phyloP scores from a whole-genome alignment of 2,888 invertebrate species.

The Choristoneura rosaceana region DNA sequence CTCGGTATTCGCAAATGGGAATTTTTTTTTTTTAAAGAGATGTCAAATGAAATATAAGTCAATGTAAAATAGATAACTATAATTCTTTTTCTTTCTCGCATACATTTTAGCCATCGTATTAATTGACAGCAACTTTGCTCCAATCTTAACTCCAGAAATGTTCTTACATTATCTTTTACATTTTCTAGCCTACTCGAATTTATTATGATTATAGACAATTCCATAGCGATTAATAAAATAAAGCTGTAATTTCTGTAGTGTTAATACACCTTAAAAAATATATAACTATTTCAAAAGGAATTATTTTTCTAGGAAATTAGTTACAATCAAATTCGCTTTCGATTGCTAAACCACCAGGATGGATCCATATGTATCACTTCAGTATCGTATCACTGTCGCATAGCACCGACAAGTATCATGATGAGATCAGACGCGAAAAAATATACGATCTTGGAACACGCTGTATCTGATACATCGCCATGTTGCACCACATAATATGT shows the following conservation, averaged over 20 bases:
- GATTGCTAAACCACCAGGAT: no score
- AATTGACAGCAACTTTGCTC: conserved; percentile 10
- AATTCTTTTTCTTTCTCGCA: neutral
- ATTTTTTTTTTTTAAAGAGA: neutral
- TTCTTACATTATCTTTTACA: conserved; percentile 14
- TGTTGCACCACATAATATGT: no score
- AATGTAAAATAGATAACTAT: neutral
- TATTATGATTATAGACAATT: conserved; percentile 5
- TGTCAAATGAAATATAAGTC: neutral
- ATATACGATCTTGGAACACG: no score
- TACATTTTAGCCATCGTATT: conserved; percentile 1
- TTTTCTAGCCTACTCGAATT: neutral
- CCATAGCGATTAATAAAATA: conserved; percentile 1
- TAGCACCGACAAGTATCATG: no score
- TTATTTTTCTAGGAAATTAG: no score
- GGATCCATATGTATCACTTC: no score
- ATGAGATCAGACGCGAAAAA: no score
- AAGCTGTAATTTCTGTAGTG: neutral
- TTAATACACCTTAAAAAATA: no score
- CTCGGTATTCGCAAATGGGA: neutral
- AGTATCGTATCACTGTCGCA: no score
- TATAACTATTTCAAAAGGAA: no score
- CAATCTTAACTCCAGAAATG: neutral
- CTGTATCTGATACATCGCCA: no score
- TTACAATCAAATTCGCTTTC: no score